Conservation (phyloP, 2,113 vertebrate species). For the Hippolais icterina region DNA sequence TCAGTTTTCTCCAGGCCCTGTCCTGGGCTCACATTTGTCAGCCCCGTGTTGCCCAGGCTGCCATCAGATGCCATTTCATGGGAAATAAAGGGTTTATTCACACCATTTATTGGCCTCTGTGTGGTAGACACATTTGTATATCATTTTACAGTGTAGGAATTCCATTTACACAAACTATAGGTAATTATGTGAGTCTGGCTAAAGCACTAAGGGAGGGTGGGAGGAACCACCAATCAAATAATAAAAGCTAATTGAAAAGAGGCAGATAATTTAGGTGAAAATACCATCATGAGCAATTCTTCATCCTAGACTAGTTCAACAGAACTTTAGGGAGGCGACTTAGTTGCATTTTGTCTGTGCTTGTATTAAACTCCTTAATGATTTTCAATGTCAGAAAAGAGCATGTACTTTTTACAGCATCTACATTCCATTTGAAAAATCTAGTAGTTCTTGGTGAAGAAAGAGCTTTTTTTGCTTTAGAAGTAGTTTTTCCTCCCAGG, state of each 20-base stretch:
- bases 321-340: not conserved
- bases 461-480: not conserved
- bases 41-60: slow-evolving; percentile 50
- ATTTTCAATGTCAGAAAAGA: not conserved
- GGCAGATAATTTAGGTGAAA: slow-evolving; percentile 21
- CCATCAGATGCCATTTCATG: slow-evolving; percentile 12
- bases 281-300: not conserved
- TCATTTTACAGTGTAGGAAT: slow-evolving; percentile 65
- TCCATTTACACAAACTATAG: slow-evolving; percentile 65
- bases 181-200: slow-evolving; percentile 22
- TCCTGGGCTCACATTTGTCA: slow-evolving; percentile 67
- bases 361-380: not conserved
- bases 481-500: not conserved
- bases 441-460: not conserved
- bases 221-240: not conserved
- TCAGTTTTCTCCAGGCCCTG: not conserved
- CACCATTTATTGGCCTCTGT: slow-evolving; percentile 10
- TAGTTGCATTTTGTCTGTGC: not conserved
- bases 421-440: not conserved
- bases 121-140: slow-evolving; percentile 69
- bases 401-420: not conserved
- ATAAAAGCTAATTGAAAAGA: slow-evolving; percentile 6
- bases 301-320: not conserved
- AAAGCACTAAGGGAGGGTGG: not conserved
- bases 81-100: slow-evolving; percentile 64